Base-by-base conservation (phyloP, 2,888 invertebrate genomes). In the Sarcophaga carnaria region DNA sequence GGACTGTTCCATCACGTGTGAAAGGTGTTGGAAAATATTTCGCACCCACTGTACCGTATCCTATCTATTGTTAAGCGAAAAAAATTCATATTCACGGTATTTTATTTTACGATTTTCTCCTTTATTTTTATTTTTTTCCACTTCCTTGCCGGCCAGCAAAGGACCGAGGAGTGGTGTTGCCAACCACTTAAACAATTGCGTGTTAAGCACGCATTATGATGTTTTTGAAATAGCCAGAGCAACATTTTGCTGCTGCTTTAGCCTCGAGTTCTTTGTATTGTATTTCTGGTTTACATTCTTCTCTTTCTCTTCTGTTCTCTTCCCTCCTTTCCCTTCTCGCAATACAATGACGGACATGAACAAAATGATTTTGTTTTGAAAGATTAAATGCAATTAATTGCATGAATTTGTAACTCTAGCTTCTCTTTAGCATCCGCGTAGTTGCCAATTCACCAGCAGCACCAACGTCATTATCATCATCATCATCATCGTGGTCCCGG, bases 311-410 rank as follows among this genome's bases (percentile, higher is more conserved):
- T 10, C 37, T 37, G 10, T 10, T 37, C 37, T 10, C 37, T 37
- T 37, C 1, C 8, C 37, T 37, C 37, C 37, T 2, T 10, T 11
- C 2, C 14, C n/a, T 3, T 10, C 22, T 12, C 20, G 22, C 37
- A 63, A 47, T 79, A 63, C 5, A 25, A n/a, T 67, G 67, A 45
- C 45, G 67, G 20, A 37, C n/a, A 17, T 67, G 4, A 20, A 14
- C 62, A 60, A 54, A 59, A 75, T 45, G 14, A 62, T 59, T 70
- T 78, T 81, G 69, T 75, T 37, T 54, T 49, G 71, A 78, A 78
- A 78, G 80, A 71, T 81, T 81, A 81, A 79, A 81, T 64, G 78
- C 83, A 84, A 79, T 84, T 87, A 87, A 84, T 83, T 83, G 80
- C 71, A 83, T 66, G 49, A 22, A 78, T 80, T 81, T 83, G 74